A percentile compares a stretch with the other conserved stretches of the same genome.
Evolutionary conservation across 1,140 invertebrate genomes (phyloP).

Genomic region (Helicoverpa armigera): DNA sequence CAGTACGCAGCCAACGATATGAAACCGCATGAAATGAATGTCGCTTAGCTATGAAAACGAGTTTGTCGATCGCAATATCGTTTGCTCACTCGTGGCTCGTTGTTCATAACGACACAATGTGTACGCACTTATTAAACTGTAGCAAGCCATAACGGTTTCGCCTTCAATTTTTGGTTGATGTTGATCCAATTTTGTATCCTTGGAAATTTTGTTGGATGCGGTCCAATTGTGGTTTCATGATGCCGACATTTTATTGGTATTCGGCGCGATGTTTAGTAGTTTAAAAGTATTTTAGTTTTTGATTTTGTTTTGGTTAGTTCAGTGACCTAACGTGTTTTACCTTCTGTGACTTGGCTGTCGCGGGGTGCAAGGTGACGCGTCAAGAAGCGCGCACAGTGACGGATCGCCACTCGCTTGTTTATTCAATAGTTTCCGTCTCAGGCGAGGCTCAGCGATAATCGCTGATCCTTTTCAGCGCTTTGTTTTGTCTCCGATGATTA

Average conservation of each 20-base stretch:
- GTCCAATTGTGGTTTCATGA: slow-evolving; percentile 27
- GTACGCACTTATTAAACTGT: slow-evolving; percentile 38
- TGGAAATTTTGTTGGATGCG: slow-evolving; percentile 25
- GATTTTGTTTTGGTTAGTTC: too few species aligned
- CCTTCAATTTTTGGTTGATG: slow-evolving; percentile 32
- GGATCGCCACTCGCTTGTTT: slow-evolving; percentile 47
- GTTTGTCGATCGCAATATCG: slow-evolving; percentile 50
- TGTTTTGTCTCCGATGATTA: slow-evolving; percentile 48
- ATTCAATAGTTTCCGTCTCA: slow-evolving; percentile 48
- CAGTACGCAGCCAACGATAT: slow-evolving; percentile 38
- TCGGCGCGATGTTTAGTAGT: slow-evolving; percentile 11
- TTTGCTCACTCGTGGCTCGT: slow-evolving; percentile 44
- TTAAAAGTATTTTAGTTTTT: not conserved
- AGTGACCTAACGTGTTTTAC: not conserved
- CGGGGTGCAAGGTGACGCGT: slow-evolving; percentile 14
- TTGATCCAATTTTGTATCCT: slow-evolving; percentile 31
- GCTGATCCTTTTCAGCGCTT: slow-evolving; percentile 45
- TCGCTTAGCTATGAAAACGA: slow-evolving; percentile 47
- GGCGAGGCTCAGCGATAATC: slow-evolving; percentile 33
- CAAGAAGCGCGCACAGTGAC: slow-evolving; percentile 36
- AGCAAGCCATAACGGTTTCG: slow-evolving; percentile 25
- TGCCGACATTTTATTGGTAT: slow-evolving; percentile 22
- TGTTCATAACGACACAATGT: slow-evolving; percentile 39
- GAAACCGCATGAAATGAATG: slow-evolving; percentile 50
- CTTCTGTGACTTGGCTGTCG: not conserved